Conservation (phyloP, 1,140 invertebrate species). For the Drosophila paulistorum region DNA sequence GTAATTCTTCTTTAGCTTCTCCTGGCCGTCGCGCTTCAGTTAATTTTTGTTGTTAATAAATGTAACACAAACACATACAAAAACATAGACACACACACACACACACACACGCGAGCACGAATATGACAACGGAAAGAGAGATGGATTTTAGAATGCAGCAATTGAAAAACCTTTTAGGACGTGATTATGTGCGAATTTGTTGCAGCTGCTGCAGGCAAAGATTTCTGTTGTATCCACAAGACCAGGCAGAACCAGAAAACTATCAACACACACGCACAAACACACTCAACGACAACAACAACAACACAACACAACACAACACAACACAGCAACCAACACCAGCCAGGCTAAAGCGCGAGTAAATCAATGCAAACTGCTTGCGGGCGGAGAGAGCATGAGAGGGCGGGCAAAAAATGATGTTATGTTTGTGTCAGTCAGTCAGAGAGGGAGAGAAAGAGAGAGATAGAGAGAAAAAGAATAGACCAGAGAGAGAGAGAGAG, state of each 20-base stretch:
- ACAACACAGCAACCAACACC: neutral
- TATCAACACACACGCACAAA: neutral
- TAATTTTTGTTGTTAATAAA: slow-evolving; percentile 41
- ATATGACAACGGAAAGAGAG: slow-evolving; percentile 10
- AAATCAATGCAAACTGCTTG: slow-evolving; percentile 35
- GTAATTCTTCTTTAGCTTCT: slow-evolving; percentile 29
- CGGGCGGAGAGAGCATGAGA: too few species aligned
- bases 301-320: too few species aligned
- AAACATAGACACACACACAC: slow-evolving; percentile 8
- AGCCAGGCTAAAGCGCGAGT: slow-evolving; percentile 29
- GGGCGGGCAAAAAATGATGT: too few species aligned
- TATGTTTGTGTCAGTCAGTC: too few species aligned
- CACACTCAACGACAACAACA: slow-evolving; percentile 13
- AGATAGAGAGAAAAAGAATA: too few species aligned
- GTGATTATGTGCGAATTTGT: slow-evolving; percentile 5
- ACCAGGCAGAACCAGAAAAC: slow-evolving; percentile 40
- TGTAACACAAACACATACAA: slow-evolving; percentile 35
- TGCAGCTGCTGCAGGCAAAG: slow-evolving; percentile 23
- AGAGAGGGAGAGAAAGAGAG: too few species aligned
- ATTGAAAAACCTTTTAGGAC: slow-evolving; percentile 24
- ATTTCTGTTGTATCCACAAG: slow-evolving; percentile 16
- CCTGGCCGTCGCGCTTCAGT: slow-evolving; percentile 53
- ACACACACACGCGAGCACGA: slow-evolving; percentile 16
- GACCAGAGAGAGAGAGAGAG: too few species aligned
- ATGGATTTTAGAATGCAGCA: slow-evolving; percentile 31